phyloP scores from a whole-genome alignment of 2,797 vertebrate species.

The Myotis myotis region DNA sequence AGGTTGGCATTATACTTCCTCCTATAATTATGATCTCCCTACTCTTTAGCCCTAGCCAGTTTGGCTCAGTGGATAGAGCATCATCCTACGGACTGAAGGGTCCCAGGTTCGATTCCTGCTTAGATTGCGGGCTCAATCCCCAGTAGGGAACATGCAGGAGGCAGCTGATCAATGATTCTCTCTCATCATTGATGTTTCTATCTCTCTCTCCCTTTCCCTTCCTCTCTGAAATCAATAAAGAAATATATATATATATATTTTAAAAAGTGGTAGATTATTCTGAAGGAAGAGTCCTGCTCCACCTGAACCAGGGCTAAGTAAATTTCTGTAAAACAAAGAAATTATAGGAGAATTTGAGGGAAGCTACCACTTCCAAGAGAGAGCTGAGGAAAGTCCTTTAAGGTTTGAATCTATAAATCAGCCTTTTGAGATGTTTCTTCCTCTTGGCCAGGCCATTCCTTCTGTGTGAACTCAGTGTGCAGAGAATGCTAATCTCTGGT shows the following conservation, averaged over 20 bases:
- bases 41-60: background rate
- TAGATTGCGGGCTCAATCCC: too few relatives aligned
- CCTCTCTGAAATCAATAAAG: too few relatives aligned
- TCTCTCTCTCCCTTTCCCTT: too few relatives aligned
- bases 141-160: too few relatives aligned
- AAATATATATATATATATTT: too few relatives aligned
- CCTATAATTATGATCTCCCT: background rate
- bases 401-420: background rate
- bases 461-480: constrained; percentile 23
- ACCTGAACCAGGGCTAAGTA: background rate
- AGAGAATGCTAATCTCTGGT: constrained; percentile 39
- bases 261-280: background rate
- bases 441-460: background rate
- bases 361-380: background rate
- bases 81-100: too few relatives aligned
- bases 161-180: too few relatives aligned
- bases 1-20: background rate
- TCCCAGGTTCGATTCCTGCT: too few relatives aligned
- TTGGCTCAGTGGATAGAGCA: too few relatives aligned
- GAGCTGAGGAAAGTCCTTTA: background rate
- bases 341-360: background rate
- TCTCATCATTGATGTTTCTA: too few relatives aligned
- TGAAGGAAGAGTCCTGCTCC: background rate
- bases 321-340: background rate
- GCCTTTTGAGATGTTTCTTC: background rate